Evolutionary conservation across 2,888 invertebrate genomes (phyloP).

Genomic region (Mythimna pallens): DNA sequence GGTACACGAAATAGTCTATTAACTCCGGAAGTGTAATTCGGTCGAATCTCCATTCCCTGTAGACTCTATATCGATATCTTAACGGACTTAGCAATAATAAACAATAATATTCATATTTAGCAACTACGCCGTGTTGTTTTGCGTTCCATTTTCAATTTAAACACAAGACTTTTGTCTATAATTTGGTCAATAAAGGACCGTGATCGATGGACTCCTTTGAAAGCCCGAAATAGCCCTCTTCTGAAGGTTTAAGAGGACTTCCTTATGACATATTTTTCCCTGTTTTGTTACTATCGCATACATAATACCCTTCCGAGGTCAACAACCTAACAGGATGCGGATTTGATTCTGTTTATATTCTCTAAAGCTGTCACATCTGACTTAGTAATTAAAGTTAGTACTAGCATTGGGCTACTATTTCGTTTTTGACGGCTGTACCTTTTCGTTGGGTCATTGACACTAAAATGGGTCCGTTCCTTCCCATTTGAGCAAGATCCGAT

Average conservation of each 20-base stretch:
- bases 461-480: constrained; percentile 53
- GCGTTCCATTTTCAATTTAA: constrained; percentile 27
- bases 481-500: constrained; percentile 36
- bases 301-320: constrained; percentile 26
- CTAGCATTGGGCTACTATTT: constrained; percentile 28
- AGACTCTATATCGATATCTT: constrained; percentile 9
- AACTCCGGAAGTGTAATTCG: constrained; percentile 37
- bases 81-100: constrained; percentile 27
- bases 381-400: constrained; percentile 40
- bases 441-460: constrained; percentile 59
- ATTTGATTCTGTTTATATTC: constrained; percentile 13
- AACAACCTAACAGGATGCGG: constrained; percentile 13
- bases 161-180: constrained; percentile 2
- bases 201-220: neutral
- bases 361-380: constrained; percentile 27
- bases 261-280: constrained; percentile 4
- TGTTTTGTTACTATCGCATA: constrained; percentile 5
- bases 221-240: neutral
- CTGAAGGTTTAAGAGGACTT: neutral
- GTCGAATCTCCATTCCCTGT: constrained; percentile 24
- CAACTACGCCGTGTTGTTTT: constrained; percentile 22
- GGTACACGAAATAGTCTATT: constrained; percentile 9
- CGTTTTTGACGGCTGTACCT: constrained; percentile 25
- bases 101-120: constrained; percentile 40
- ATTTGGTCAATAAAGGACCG: neutral